Evolutionary conservation across 2,888 invertebrate genomes (phyloP), one percentile per base, ranked within the genome.

Genomic region (Netelia melanura): DNA sequence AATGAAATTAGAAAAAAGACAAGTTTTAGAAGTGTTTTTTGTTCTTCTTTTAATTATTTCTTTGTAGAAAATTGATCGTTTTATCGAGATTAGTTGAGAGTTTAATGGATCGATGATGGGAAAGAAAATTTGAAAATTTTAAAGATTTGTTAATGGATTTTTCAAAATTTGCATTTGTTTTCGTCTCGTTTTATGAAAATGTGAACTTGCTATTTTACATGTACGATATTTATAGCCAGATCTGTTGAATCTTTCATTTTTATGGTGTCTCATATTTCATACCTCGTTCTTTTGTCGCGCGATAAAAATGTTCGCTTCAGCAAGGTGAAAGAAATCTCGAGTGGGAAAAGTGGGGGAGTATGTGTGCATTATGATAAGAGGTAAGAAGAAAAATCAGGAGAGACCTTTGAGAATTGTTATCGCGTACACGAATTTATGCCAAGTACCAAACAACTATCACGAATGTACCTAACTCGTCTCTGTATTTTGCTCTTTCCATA

Each of bases 231-330:
- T 54, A 23, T 62, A 54, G 54, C 38, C 17, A 30, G 61, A 21
- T 14, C 70, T 64, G 62, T 71, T 78, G 70, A 78, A 78, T 78
- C 70, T 78, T 78, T 78, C 70, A 70, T 70, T 52, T 78, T 78
- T 78, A 70, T 78, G 62, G 70, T 70, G 70, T 62, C 70, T 64
- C 78, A 52, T 62, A 17, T 61, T 76, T 64, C 48, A 14, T 54
- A n/a, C 10, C 64, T 74, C 11, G 9, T 67, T 67, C 11, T 48
- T 3, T 9, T 10, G 52, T 52, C 68, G 23, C 2, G 48, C 48
- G 48, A 48, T 14, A 48, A 48, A 48, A 48, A 48, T 48, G 48
- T 25, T 61, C 77, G 58, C 68, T 62, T 25, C 58, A 17, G 61
- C 78, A 1, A 54, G 38, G 21, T 21, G 38, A 67, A 30, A n/a